These are phyloP conservation scores for Orthosia cruda DNA, from an alignment of 2,888 invertebrate species.

Conservation along the genomic window DNA sequence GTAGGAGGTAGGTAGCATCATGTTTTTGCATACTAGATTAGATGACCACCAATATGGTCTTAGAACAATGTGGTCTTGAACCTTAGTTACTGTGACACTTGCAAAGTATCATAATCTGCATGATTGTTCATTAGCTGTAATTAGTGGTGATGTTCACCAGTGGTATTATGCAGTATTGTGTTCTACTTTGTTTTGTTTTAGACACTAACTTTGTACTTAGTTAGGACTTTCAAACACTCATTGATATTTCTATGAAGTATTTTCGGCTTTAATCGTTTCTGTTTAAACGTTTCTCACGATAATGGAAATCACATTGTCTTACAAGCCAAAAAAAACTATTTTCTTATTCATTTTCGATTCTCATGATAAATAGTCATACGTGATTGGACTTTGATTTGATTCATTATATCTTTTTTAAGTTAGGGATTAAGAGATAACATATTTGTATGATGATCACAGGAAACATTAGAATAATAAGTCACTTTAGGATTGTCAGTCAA, in stretches of 20 bases:
- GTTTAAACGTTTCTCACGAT: conserved; percentile 25
- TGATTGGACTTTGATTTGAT: conserved; percentile 27
- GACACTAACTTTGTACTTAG: not conserved
- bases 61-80: too few species aligned
- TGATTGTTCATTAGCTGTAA: too few species aligned
- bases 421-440: conserved; percentile 11
- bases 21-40: too few species aligned
- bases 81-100: too few species aligned
- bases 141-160: too few species aligned
- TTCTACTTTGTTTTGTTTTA: too few species aligned
- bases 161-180: too few species aligned
- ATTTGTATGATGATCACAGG: conserved; percentile 6
- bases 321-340: conserved; percentile 22
- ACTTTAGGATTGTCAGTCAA: not conserved
- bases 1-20: too few species aligned
- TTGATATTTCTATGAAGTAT: conserved; percentile 18
- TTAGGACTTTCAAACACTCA: conserved; percentile 5
- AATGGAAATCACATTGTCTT: conserved; percentile 16
- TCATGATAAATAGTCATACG: conserved; percentile 37
- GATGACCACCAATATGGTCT: too few species aligned
- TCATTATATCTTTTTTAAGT: conserved; percentile 15
- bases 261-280: not conserved
- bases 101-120: too few species aligned
- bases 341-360: conserved; percentile 32
- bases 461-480: conserved; percentile 27